Conservation (phyloP, 2,888 invertebrate species). For the Marasmarcha lunaedactyla region DNA sequence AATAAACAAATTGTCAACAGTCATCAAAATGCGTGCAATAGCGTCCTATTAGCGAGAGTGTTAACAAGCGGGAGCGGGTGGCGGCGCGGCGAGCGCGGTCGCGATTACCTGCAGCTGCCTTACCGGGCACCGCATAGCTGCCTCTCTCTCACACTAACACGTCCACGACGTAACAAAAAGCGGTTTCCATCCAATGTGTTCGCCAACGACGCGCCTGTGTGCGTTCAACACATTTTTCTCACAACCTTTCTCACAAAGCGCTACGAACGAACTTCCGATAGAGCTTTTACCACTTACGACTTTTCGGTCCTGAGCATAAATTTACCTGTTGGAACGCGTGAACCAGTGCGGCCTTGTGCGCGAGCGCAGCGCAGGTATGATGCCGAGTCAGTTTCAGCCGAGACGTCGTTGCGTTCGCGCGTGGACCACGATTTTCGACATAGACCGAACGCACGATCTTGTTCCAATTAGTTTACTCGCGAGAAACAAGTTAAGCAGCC, state of each 20-base stretch:
- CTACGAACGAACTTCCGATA: conserved; percentile 38
- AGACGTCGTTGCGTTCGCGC: conserved; percentile 56
- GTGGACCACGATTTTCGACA: conserved; percentile 31
- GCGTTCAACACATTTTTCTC: conserved; percentile 57
- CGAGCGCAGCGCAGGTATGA: conserved; percentile 67
- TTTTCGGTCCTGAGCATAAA: conserved; percentile 37
- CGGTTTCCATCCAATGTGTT: conserved; percentile 53
- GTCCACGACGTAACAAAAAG: conserved; percentile 59
- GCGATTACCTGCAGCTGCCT: conserved; percentile 52
- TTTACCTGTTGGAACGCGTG: conserved; percentile 73
- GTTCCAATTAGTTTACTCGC: conserved; percentile 66
- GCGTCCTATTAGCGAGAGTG: conserved; percentile 51
- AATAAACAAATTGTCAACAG: conserved; percentile 35
- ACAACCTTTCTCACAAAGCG: conserved; percentile 43
- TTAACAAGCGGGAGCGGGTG: conserved; percentile 61
- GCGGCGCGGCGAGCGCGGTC: conserved; percentile 52
- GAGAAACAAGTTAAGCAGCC: conserved; percentile 68
- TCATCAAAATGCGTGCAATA: conserved; percentile 43
- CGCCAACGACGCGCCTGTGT: conserved; percentile 33
- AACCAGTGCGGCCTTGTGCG: conserved; percentile 72
- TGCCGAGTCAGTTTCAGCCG: conserved; percentile 62
- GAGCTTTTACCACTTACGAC: conserved; percentile 40
- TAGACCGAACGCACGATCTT: conserved; percentile 48
- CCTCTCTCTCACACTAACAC: conserved; percentile 47
- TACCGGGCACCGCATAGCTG: conserved; percentile 43